These are phyloP conservation scores for Tethya wilhelma DNA, from an alignment of 37 sponge, comb jelly and placozoan species.

Conservation along the genomic window DNA sequence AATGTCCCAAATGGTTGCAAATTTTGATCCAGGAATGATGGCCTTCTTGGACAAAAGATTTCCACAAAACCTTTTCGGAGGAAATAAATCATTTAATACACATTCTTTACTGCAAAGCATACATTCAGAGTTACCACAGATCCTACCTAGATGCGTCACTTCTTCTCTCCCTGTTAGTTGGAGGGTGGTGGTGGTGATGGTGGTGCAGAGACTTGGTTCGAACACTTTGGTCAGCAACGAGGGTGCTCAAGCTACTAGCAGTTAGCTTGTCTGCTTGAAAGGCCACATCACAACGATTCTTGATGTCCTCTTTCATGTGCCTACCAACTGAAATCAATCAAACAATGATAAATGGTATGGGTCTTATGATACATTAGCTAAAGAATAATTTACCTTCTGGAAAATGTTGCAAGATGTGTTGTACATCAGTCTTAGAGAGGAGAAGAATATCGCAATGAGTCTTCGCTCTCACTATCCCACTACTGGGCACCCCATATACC, in stretches of 20 bases:
- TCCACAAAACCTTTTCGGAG: too few relatives aligned
- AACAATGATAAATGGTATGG: too few relatives aligned
- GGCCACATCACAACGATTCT: constrained; percentile 35
- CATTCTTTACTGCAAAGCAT: too few relatives aligned
- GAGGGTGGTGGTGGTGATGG: neutral
- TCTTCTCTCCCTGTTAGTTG: too few relatives aligned
- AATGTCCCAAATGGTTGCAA: constrained; percentile 45
- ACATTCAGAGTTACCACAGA: too few relatives aligned
- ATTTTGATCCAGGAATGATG: constrained; percentile 51
- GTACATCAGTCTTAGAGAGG: constrained; percentile 39
- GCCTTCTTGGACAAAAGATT: neutral
- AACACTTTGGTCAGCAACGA: neutral
- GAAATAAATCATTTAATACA: too few relatives aligned
- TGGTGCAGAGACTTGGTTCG: neutral
- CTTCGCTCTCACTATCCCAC: constrained; percentile 49
- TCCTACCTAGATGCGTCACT: too few relatives aligned
- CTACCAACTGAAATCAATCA: constrained; percentile 11
- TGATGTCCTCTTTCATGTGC: constrained; percentile 37
- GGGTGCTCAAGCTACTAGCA: neutral
- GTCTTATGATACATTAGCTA: too few relatives aligned
- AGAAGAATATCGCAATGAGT: constrained; percentile 71
- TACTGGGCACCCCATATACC: constrained; percentile 22
- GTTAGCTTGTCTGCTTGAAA: neutral
- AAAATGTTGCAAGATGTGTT: constrained; percentile 31
- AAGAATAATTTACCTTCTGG: constrained; percentile 52